Evolutionary conservation across 1,140 invertebrate species (phyloP).

Genomic region (Microvelia longipes): DNA sequence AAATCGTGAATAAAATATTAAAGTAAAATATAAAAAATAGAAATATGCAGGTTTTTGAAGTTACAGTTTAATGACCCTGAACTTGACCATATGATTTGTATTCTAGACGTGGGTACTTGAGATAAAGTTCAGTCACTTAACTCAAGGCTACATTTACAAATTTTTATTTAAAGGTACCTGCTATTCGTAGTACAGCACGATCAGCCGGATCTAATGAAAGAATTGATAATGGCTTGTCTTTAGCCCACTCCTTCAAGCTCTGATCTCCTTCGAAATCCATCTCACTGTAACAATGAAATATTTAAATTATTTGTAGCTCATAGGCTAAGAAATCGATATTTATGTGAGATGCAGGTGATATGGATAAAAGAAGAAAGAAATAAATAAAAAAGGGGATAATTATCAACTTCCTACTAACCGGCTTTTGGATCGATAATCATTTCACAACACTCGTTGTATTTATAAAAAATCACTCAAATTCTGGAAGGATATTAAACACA

Average conservation of each 20-base stretch:
- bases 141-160: too few species aligned
- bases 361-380: background rate
- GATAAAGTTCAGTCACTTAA: too few species aligned
- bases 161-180: too few species aligned
- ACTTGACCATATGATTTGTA: too few species aligned
- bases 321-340: too few species aligned
- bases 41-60: too few species aligned
- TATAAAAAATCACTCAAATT: background rate
- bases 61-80: too few species aligned
- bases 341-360: background rate
- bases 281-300: background rate
- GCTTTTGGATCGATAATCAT: background rate
- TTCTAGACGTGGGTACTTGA: too few species aligned
- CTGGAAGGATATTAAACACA: background rate
- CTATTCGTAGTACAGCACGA: conserved; percentile 84
- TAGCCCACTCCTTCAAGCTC: conserved; percentile 85
- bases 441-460: background rate
- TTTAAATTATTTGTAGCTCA: background rate
- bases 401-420: background rate
- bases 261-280: conserved; percentile 72
- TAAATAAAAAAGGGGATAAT: background rate
- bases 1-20: too few species aligned
- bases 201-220: conserved; percentile 87
- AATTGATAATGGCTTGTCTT: conserved; percentile 88
- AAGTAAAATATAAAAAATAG: too few species aligned